Conservation (phyloP, 2,888 invertebrate genomes). For the Zelleria hepariella region DNA sequence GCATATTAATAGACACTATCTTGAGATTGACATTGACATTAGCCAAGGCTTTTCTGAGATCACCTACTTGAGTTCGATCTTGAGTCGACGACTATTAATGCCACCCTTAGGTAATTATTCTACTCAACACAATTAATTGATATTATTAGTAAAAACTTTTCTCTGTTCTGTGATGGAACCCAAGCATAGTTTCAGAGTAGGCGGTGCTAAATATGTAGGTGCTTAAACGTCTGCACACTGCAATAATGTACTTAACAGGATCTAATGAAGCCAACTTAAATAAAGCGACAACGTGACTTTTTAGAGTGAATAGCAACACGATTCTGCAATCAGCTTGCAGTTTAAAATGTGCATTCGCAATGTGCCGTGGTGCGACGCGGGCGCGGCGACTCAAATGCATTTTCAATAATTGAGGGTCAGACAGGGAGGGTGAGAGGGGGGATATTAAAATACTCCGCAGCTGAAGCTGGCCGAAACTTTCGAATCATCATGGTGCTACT, state of each 20-base stretch:
- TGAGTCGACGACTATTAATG: no score
- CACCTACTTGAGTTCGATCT: no score
- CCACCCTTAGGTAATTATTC: no score
- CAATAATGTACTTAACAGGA: not conserved
- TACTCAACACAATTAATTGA: no score
- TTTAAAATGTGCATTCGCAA: conserved; percentile 72
- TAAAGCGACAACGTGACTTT: conserved; percentile 57
- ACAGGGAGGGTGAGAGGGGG: conserved; percentile 52
- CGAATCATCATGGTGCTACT: conserved; percentile 33
- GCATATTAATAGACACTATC: no score
- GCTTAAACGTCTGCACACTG: not conserved
- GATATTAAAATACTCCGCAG: conserved; percentile 52
- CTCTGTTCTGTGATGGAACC: no score
- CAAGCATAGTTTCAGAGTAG: not conserved
- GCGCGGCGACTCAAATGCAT: conserved; percentile 66
- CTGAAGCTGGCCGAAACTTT: conserved; percentile 42
- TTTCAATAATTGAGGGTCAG: conserved; percentile 73
- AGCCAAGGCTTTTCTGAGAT: no score
- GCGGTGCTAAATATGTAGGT: not conserved
- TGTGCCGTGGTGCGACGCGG: conserved; percentile 37
- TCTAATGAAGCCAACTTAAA: conserved; percentile 40
- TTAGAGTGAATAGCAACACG: conserved; percentile 60
- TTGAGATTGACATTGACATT: no score
- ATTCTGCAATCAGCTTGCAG: conserved; percentile 65
- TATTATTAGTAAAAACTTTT: no score